Evolutionary conservation across 37 sponge, comb jelly and placozoan genomes (phyloP), one percentile per base, ranked within the genome.

Genomic region (Spongia lamella): DNA sequence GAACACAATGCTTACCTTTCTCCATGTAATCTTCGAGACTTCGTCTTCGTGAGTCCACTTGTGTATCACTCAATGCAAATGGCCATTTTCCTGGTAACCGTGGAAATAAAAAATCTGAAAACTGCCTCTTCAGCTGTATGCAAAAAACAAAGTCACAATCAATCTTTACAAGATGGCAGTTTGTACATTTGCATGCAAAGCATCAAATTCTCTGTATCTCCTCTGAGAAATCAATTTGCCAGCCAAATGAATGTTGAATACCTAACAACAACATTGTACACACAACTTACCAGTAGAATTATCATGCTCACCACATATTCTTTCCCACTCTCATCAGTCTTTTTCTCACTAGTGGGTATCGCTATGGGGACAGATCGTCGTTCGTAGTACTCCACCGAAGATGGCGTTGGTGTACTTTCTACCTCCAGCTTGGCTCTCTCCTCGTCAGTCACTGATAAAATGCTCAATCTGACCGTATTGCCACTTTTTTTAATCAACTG

Each of bases 71-170:
- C 14, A 98, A 80, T 33, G 78, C 65, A 50, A 95, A 90, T 19
- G 96, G 99, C 89, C 96, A 86, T 57, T 95, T 96, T 25, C 91
- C 89, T 14, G 99, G 99, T 5, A 98, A 61, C 55, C 88, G 87
- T 1, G 99, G 99, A 52, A 98, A 98, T 1, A 75, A 72, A 71
- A 90, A 95, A 34, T 90, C 84, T 38, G 51, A 27, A 59, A 93
- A 95, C 33, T 90, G 83, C 37, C 85, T 75, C 76, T 98, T 98
- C 68, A 98, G 81, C 94, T 92, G 64, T 25, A 68, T 53, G 38
- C 30, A 24, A 43, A 35, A 26, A 56, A 59, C 38, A 37, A 40
- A 59, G 72, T 13, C 32, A 50, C 68, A 26, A 22, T 3, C 16
- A 29, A 34, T 22, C 30, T 3, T 19, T 16, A 29, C 26, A 9